Base-by-base conservation (phyloP, 2,888 invertebrate genomes). In the Acrobasis consociella region DNA sequence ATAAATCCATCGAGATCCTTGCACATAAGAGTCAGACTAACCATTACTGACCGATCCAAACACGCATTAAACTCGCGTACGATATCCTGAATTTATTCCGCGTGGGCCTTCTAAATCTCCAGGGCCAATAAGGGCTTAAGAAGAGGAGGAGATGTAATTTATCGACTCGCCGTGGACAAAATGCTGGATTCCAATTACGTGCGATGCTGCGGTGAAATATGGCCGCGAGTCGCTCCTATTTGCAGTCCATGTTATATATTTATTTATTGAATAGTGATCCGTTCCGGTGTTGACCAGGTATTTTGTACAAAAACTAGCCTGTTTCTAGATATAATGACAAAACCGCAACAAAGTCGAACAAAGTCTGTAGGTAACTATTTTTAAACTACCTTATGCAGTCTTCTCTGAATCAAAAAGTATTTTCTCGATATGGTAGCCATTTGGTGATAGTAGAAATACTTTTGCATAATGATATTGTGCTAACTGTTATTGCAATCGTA, bases 181-280 rank as follows among this genome's bases (percentile, higher is more conserved):
- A 72, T 68, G 71, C 71, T 65, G 73, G 73, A 74, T 73, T 73
- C 73, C 77, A 74, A 78, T 78, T 76, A 76, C 71, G 72, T 71
- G 70, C 69, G 69, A 64, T 70, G 69, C 66, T 64, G 69, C 67
- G 67, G 70, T 67, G 69, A 72, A 67, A 69, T 69, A 72, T 69
- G 68, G 68, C 64, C 69, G 72, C 64, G 66, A 42, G 16, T 17
- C 56, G 63, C 69, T 64, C 63, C 64, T 70, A 71, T 64, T 64
- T 64, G 64, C 65, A 60, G 62, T 13, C 60, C 61, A 13, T 3
- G 46, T 46, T 46, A 53, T 59, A 60, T 22, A 22, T 56, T 56
- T 64, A 58, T 49, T 62, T 60, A 17, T 61, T 53, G 1, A 17
- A 11, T 61, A 49, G 7, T 13, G 60, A 46, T 46, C 7, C 46